Conservation (phyloP, 2,113 vertebrate species). For the Lamprotornis superbus region DNA sequence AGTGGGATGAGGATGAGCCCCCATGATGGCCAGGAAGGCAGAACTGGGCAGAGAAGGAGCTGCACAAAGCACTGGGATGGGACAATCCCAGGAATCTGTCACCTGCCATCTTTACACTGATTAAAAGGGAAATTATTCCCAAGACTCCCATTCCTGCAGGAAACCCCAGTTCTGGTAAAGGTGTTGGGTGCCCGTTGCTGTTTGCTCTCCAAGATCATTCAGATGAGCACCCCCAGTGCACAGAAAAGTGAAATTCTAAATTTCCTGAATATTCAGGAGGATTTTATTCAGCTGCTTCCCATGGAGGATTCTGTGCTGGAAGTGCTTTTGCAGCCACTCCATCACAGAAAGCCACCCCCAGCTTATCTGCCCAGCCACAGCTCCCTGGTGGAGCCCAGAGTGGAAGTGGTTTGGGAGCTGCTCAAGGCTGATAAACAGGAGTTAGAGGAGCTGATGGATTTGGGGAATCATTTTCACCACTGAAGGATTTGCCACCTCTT, state of each 20-base stretch:
- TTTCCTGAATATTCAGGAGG: background rate
- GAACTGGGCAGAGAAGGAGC: background rate
- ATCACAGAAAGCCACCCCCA: background rate
- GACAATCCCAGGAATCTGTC: background rate
- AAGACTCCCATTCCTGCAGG: background rate
- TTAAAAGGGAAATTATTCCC: background rate
- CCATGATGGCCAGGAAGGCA: accelerated
- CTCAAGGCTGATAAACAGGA: background rate
- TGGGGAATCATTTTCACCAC: background rate
- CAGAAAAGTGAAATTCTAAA: background rate
- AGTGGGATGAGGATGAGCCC: background rate
- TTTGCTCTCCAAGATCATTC: background rate
- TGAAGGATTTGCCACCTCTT: background rate
- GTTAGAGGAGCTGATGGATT: background rate
- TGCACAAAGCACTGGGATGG: background rate
- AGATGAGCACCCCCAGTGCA: background rate
- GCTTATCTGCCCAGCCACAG: background rate
- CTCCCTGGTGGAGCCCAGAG: background rate
- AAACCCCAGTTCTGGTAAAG: background rate
- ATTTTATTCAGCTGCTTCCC: background rate
- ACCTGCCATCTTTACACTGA: background rate
- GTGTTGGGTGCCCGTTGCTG: background rate
- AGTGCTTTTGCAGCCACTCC: background rate
- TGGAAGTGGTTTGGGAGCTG: background rate
- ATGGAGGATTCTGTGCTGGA: background rate